A percentile compares a stretch with the other conserved stretches of the same genome.
phyloP scores from a whole-genome alignment of 2,888 invertebrate species.

The Allolobophora icterica region DNA sequence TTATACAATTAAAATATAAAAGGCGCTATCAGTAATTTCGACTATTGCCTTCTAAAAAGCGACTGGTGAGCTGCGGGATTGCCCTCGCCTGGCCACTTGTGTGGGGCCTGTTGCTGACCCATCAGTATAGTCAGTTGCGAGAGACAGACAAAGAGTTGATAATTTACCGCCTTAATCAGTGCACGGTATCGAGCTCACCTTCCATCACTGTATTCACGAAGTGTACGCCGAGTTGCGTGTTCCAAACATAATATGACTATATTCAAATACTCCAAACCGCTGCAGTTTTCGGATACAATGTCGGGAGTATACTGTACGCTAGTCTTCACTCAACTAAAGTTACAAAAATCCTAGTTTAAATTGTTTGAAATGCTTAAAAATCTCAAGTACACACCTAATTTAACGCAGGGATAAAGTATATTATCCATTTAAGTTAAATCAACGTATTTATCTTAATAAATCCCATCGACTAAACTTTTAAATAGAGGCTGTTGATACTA shows the following conservation, averaged over 20 bases:
- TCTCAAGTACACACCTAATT: neutral
- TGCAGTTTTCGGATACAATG: constrained; percentile 4
- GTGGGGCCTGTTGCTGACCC: no score
- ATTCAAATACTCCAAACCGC: constrained; percentile 17
- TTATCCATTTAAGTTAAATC: neutral
- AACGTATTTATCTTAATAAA: neutral
- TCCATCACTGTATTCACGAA: neutral
- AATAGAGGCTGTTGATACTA: neutral
- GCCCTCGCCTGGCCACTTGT: no score
- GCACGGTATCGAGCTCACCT: constrained; percentile 17
- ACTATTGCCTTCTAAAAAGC: no score
- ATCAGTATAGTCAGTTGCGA: neutral
- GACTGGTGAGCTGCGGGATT: no score
- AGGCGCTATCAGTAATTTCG: neutral
- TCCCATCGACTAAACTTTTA: neutral
- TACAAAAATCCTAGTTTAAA: neutral
- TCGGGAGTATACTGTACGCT: constrained; percentile 8
- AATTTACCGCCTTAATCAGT: neutral
- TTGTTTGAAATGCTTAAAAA: neutral
- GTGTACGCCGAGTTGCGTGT: neutral
- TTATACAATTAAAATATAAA: neutral
- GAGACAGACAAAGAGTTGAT: neutral
- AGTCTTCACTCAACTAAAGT: neutral
- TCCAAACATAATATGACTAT: neutral
- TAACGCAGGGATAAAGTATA: neutral